Evolutionary conservation across 2,113 vertebrate species (phyloP).

Genomic region (Hippocampus comes): DNA sequence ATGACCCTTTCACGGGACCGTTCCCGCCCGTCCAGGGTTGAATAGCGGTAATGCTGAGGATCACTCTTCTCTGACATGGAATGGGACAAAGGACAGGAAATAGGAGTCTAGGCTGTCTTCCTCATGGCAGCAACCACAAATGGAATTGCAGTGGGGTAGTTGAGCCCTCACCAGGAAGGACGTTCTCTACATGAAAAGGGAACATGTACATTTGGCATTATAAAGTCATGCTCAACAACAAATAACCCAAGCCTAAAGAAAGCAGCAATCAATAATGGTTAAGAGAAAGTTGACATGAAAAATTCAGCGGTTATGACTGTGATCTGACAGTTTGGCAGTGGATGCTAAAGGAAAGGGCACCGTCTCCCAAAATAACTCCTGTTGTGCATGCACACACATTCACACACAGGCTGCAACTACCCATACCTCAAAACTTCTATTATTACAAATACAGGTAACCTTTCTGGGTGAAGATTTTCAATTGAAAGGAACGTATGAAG

Average conservation of each 20-base stretch:
- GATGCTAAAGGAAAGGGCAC: conserved; percentile 11
- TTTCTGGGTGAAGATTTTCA: conserved; percentile 17
- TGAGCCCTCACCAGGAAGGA: conserved; percentile 10
- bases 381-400: neutral
- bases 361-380: conserved; percentile 4
- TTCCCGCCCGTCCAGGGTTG: conserved; percentile 49
- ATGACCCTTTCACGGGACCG: conserved; percentile 32
- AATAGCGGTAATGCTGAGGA: conserved; percentile 61
- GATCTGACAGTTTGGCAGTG: conserved; percentile 2
- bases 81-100: neutral
- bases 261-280: conserved; percentile 17
- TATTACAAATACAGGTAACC: conserved; percentile 17
- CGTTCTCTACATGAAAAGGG: conserved; percentile 24
- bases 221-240: neutral
- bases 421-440: conserved; percentile 26
- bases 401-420: conserved; percentile 12
- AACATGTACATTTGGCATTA: conserved; percentile 13
- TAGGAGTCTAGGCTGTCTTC: conserved; percentile 31
- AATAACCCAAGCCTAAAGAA: conserved; percentile 6
- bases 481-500: conserved; percentile 18
- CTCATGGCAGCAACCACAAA: conserved; percentile 23
- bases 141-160: neutral
- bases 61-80: conserved; percentile 62
- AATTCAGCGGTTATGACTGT: conserved; percentile 15
- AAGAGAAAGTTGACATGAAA: conserved; percentile 7